Percentiles rank a stretch among this genome's conserved stretches.
Evolutionary conservation across 2,797 vertebrate genomes (phyloP).

Genomic region (Sebastes variabilis): DNA sequence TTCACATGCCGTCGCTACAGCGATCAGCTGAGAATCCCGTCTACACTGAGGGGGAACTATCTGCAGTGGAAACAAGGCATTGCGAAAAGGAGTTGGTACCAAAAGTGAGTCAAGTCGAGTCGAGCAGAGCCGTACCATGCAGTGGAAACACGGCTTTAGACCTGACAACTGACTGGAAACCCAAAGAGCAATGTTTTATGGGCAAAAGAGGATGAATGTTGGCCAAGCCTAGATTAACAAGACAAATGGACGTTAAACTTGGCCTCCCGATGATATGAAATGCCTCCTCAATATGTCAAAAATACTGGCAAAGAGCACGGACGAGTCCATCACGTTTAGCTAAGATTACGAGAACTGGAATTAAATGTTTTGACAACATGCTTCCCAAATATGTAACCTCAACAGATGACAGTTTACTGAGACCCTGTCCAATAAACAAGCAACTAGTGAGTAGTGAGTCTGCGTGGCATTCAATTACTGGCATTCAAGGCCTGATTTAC

Average conservation of each 20-base stretch:
- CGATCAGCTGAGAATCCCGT: too few relatives aligned
- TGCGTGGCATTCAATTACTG: not conserved
- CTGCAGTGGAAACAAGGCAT: too few relatives aligned
- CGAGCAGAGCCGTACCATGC: too few relatives aligned
- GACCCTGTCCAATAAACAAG: conserved; percentile 25
- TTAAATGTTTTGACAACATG: conserved; percentile 18
- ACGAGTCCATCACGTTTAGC: not conserved
- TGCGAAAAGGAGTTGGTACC: too few relatives aligned
- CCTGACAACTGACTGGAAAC: not conserved
- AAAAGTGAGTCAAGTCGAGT: too few relatives aligned
- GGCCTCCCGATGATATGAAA: conserved; percentile 5
- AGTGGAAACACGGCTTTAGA: not conserved
- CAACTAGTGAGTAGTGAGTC: not conserved
- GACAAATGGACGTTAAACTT: conserved; percentile 2
- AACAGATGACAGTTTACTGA: conserved; percentile 31
- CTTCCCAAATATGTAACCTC: conserved; percentile 30
- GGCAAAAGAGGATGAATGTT: not conserved
- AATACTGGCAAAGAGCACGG: not conserved
- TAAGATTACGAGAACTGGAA: conserved; percentile 20
- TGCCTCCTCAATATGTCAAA: conserved; percentile 6
- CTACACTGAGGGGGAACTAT: too few relatives aligned
- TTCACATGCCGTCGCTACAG: too few relatives aligned
- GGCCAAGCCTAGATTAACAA: conserved; percentile 6
- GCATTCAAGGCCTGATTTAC: not conserved
- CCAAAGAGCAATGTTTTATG: not conserved